These are phyloP conservation scores for Gortyna flavago DNA, from an alignment of 2,888 invertebrate genomes.

Conservation along the genomic window DNA sequence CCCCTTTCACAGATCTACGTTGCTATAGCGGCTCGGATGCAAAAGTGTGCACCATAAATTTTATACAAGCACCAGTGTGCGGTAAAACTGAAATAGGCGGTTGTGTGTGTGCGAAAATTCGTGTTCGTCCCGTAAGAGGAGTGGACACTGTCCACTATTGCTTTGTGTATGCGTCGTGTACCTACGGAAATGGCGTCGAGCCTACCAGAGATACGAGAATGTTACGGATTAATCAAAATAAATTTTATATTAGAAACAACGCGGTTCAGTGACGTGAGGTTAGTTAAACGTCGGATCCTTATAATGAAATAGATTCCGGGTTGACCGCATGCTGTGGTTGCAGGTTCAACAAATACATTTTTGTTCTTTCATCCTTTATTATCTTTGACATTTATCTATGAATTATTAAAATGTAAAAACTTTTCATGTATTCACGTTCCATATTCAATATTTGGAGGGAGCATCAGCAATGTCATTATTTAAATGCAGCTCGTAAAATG, in stretches of 20 bases:
- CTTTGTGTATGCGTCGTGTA: slow-evolving; percentile 84
- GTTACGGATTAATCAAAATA: slow-evolving; percentile 84
- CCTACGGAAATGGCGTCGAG: slow-evolving; percentile 78
- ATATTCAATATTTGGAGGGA: slow-evolving; percentile 31
- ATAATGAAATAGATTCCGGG: slow-evolving; percentile 77
- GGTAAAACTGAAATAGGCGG: slow-evolving; percentile 84
- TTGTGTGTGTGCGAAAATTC: slow-evolving; percentile 87
- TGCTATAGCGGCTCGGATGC: slow-evolving; percentile 81
- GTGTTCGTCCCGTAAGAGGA: slow-evolving; percentile 83
- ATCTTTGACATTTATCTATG: slow-evolving; percentile 40
- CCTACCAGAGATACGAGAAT: slow-evolving; percentile 74
- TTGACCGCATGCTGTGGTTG: slow-evolving; percentile 62
- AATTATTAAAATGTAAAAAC: slow-evolving; percentile 38
- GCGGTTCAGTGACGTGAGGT: slow-evolving; percentile 74
- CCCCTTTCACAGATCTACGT: slow-evolving; percentile 84
- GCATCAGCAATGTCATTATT: slow-evolving; percentile 1
- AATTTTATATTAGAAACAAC: slow-evolving; percentile 78
- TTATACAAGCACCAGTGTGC: slow-evolving; percentile 88
- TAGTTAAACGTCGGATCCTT: slow-evolving; percentile 74
- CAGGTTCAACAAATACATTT: slow-evolving; percentile 34
- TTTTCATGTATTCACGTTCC: slow-evolving; percentile 17
- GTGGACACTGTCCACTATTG: slow-evolving; percentile 85
- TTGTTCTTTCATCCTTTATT: slow-evolving; percentile 14
- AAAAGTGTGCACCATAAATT: slow-evolving; percentile 90
- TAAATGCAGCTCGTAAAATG: background rate